Base-by-base conservation (phyloP, 2,113 vertebrate species). In the Vulpes lagopus region DNA sequence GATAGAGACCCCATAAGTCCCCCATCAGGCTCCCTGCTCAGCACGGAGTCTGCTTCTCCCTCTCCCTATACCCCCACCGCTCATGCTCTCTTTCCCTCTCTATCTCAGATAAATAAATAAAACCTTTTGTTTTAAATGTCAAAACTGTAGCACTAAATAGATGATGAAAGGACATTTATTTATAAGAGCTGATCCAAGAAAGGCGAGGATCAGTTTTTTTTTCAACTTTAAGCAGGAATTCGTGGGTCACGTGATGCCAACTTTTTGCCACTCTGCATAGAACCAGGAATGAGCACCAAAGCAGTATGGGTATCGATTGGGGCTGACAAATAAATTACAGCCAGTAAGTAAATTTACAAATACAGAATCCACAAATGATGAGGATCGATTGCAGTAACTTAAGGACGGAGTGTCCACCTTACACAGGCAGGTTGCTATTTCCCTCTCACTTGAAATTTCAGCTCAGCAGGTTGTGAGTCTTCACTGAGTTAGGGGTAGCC, bases 241-340 rank as follows among this genome's bases (percentile, higher is more conserved):
- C 60, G 9, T 35, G 49, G 38, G n/a, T 62, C 25, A 35, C 19
- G 9, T 5, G 82, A 71, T 5, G 74, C 27, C 38, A 60, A 49
- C 0, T 38, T 74, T 27, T 74, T 17, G 2, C 69, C 55, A 2
- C 9, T 25, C 3, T 60, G 15, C 9, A 4, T 30, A 35, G 19
- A 8, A 14, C 32, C 38, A 79, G 14, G 20, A 11, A 23, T 20
- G 35, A 67, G 19, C 32, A 4, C 25, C 30, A 57, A 51, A 59
- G 35, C 25, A 67, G 15, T 1, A 0, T 5, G 10, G 2, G 15
- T 5, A 43, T 0, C 65, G 17, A 81, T 27, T 69, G 49, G 4
- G 51, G 19, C 0, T 71, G 23, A 38, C 27, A 84, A 59, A 67
- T 38, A 95, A 43, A n/a, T 57, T 22, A 74, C 74, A 80, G 11